Evolutionary conservation across 2,797 vertebrate genomes (phyloP), one percentile per base, ranked within the genome.

Genomic region (Peromyscus aztecus): DNA sequence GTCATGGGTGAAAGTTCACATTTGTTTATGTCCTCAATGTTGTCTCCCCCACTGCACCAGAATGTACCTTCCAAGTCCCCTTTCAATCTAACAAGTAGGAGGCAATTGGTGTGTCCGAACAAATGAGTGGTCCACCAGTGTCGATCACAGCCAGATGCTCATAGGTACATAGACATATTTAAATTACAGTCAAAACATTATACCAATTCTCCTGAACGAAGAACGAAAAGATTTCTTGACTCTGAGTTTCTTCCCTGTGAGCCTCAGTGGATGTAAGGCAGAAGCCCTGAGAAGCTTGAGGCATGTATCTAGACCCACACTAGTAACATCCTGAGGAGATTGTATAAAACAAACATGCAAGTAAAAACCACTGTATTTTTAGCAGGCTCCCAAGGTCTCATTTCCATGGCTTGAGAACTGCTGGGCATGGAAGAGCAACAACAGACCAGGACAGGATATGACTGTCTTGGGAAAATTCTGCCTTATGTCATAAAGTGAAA

Each of bases 401-500:
- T 65, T 90, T 94, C 29, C 40, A 89, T 87, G 78, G 55, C 94
- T 94, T 90, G 81, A 82, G 78, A 92, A 69, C 31, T 83, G 46
- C 49, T 71, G 82, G 80, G 12, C 52, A 65, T 65, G 43, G 63
- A 94, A 73, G 67, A 87, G 80, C 37, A 75, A n/a, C 83, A 95
- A 69, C 67, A 94, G 84, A 88, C 17, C 49, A 59, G 17, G 78
- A 78, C 49, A 94, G 40, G 49, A n/a, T 55, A 86, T 63, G 55
- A 75, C 55, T 94, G 19, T 83, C 27, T 83, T 29, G 0, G 46
- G 63, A 89, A 81, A 83, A 40, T 43, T 59, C 49, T 95, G 57
- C n/a, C 61, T 93, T 96, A 57, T 65, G 76, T 91, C 92, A 71
- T 75, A 87, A 95, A 92, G 4, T 37, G 89, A 71, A 71, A 94